Conservation (phyloP, 2,888 invertebrate species). For the Galerucella nymphaeae region DNA sequence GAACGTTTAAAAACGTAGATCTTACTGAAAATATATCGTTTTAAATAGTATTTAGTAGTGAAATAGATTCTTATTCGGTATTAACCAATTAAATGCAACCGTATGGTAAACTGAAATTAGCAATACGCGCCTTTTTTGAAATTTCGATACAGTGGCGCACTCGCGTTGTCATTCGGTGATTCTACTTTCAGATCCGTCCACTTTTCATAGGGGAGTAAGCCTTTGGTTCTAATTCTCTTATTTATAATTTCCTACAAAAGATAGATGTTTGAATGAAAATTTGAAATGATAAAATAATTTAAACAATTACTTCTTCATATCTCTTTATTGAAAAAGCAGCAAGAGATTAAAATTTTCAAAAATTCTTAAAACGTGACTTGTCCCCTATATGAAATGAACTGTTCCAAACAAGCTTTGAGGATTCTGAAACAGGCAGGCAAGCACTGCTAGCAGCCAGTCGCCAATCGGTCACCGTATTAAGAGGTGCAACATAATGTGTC, state of each 20-base stretch:
- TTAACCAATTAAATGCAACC: not conserved
- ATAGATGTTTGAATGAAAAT: not conserved
- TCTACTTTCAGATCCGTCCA: conserved; percentile 45
- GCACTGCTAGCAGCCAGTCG: conserved; percentile 61
- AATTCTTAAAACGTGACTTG: conserved; percentile 29
- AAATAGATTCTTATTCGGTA: not conserved
- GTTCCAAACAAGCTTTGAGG: conserved; percentile 66
- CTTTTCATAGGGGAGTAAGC: conserved; percentile 42
- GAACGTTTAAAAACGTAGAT: not conserved
- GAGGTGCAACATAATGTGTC: conserved; percentile 66
- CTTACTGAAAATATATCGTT: not conserved
- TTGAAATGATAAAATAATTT: not conserved
- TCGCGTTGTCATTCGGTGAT: conserved; percentile 42
- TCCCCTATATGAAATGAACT: conserved; percentile 57
- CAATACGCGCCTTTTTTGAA: conserved; percentile 27
- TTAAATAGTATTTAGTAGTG: not conserved
- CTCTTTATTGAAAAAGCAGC: not conserved
- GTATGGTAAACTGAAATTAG: not conserved
- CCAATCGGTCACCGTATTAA: conserved; percentile 64
- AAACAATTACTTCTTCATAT: not conserved
- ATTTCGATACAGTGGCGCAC: conserved; percentile 40
- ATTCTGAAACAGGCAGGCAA: conserved; percentile 64
- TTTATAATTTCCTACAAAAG: not conserved
- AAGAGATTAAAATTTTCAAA: not conserved
- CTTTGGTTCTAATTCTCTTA: not conserved